phyloP scores from a whole-genome alignment of 2,888 invertebrate species.

The Nymphalis polychloros region DNA sequence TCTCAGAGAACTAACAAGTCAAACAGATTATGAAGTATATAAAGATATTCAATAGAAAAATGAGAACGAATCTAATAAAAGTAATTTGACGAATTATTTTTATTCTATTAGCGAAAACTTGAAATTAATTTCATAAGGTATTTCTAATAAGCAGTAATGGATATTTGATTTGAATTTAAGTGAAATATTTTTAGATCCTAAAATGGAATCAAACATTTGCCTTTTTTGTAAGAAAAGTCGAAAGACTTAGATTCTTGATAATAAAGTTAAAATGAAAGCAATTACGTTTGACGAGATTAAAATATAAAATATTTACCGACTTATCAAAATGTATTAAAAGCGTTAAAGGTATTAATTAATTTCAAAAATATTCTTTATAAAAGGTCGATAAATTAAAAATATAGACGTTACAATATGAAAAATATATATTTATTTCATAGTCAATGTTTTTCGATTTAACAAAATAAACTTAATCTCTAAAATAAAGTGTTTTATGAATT shows the following conservation, averaged over 20 bases:
- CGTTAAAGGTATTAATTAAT: neutral
- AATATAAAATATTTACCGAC: neutral
- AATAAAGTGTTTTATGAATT: too few relatives aligned
- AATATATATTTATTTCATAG: too few relatives aligned
- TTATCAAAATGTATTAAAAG: neutral
- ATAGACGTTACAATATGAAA: too few relatives aligned
- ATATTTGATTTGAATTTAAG: slow-evolving; percentile 2
- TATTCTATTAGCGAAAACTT: neutral
- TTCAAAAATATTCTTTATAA: neutral
- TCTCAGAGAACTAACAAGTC: slow-evolving; percentile 86
- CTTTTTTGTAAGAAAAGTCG: neutral
- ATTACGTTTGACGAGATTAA: neutral
- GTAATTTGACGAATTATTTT: neutral
- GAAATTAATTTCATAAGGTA: too few relatives aligned
- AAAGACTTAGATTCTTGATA: neutral
- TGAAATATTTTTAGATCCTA: neutral
- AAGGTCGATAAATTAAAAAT: neutral
- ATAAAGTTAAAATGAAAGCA: slow-evolving; percentile 1
- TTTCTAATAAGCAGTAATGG: neutral
- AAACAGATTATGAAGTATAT: slow-evolving; percentile 41
- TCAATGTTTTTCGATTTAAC: too few relatives aligned
- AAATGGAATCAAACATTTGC: neutral
- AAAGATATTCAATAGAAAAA: neutral
- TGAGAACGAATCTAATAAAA: neutral
- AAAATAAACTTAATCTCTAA: too few relatives aligned